Base-by-base conservation (phyloP, 30 jellyfish, hydroid and myxozoan species). In the Cassiopea xamachana region DNA sequence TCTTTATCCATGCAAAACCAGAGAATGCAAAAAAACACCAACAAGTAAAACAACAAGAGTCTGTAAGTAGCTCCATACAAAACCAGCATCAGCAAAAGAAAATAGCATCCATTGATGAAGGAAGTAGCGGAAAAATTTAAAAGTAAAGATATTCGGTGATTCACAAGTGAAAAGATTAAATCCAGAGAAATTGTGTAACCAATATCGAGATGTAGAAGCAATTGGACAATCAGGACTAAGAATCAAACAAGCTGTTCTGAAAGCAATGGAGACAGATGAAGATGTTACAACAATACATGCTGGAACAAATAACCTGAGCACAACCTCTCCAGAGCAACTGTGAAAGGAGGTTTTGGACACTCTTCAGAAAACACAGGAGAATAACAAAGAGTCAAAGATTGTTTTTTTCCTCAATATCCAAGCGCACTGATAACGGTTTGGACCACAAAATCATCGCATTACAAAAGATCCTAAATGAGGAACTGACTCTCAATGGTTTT, bases 241-340 rank as follows among this genome's bases (percentile, higher is more conserved):
- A 61, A 74, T 74, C 15, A 27, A 74, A 74, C 83, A 74, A 61
- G 83, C 83, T 74, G 83, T 43, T 49, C 15, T 61, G 45, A 74
- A 74, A 61, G 45, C 60, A 74, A 61, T 10, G 60, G 45, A 74
- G 1, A 46, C 83, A 74, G 60, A 74, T 14, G 45, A 61, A 10
- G 83, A 43, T 74, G n/a, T 74, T 74, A 74, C 45, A 74, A 74
- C 10, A 74, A 75, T 78, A 27, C 89, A 81, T 60, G 89, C 89
- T 47, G 89, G 89, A 19, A 60, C 80, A 58, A 81, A 81, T 60
- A 61, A 46, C 60, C 59, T 81, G 60, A 46, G 61, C 62, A 12
- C 89, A 81, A 58, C 89, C 27, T 81, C 89, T 55, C 89, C 89
- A 27, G 64, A 81, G 74, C 58, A 81, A 55, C 60, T 81, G 14